Evolutionary conservation across 2,113 vertebrate species (phyloP), one percentile per base, ranked within the genome.

Genomic region (Lethenteron camtschaticum): DNA sequence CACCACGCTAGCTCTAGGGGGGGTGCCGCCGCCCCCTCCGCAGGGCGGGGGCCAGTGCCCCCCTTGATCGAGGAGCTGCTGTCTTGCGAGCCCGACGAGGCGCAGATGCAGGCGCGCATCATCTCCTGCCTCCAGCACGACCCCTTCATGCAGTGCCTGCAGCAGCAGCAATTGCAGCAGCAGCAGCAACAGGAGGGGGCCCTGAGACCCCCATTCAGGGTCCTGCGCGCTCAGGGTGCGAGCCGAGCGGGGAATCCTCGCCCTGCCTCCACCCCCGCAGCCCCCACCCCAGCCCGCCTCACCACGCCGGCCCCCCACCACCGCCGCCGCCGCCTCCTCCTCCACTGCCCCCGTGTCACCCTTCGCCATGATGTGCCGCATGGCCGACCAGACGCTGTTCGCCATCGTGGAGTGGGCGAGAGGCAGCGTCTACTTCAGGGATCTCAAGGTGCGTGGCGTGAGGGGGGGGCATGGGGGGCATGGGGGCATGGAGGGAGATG

Each of bases 321-420:
- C 24, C 24, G 24, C 24, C 24, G 24, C 24, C 24, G 24, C 24
- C 60, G 14, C 60, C 14, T 9, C 60, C 9, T 18, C 60, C 60
- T 66, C 60, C 60, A 66, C 9, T 66, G 60, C 20, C 60, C 60
- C 20, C 24, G 24, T 41, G 24, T 66, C 60, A 14, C n/a, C 83
- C 8, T 85, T 85, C 74, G 83, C 80, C 71, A 82, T 85, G 75
- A 85, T 85, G 82, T 85, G 82, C 75, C 84, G 84, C 74, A 83
- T 85, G 80, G 81, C 82, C 3, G 84, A 85, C 75, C 82, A 81
- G 74, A 85, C 81, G 9, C 73, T 85, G 70, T 84, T 85, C 58
- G 79, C 81, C 3, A 75, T 85, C 12, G 84, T 85, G 74, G 81
- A 85, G 75, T 85, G 84, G 83, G 81, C 83, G 58, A 78, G 84